Base-by-base conservation (phyloP, 2,888 invertebrate genomes). In the Campoletis raptor region DNA sequence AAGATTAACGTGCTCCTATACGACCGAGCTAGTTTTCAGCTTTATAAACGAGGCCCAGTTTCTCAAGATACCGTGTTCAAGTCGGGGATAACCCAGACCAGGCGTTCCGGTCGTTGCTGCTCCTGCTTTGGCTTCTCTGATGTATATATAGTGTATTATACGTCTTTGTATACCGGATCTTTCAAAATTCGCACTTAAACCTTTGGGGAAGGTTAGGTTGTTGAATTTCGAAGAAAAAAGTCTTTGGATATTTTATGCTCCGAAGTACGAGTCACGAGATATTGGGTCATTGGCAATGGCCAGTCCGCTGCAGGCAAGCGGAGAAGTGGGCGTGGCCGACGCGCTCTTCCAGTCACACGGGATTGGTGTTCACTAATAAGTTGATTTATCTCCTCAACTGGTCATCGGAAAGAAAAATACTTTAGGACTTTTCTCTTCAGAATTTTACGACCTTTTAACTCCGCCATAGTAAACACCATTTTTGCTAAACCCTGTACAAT, bases 1-100 rank as follows among this genome's bases (percentile, higher is more conserved):
- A 83, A 84, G 86, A 87, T 87, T 86, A 84, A 87, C 86, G 48
- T 30, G 86, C 76, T 81, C 74, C 57, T 21, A 54, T 45, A 64
- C 54, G 74, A 54, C 80, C 81, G 70, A 78, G 67, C 74, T 81
- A 69, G 74, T 84, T 61, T 61, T 84, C 84, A 61, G 84, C 80
- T 81, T 87, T 74, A 87, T 85, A 81, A 87, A 87, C 74, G 87
- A 85, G 85, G 81, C 81, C 79, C 85, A 83, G 70, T 87, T 87
- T 87, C 81, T 78, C 83, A 87, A 83, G 83, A 85, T 85, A 78
- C 67, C 78, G 57, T 24, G 42, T 73, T 69, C 30, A 79, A 85
- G 83, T 83, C 69, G n/a, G 74, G 52, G 66, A 66, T 48, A 54
- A 54, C 66, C 48, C 52, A 52, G 52, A 77, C 40, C 84, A 30